Conservation (phyloP, 1,140 invertebrate species). For the Drosophila grimshawi region DNA sequence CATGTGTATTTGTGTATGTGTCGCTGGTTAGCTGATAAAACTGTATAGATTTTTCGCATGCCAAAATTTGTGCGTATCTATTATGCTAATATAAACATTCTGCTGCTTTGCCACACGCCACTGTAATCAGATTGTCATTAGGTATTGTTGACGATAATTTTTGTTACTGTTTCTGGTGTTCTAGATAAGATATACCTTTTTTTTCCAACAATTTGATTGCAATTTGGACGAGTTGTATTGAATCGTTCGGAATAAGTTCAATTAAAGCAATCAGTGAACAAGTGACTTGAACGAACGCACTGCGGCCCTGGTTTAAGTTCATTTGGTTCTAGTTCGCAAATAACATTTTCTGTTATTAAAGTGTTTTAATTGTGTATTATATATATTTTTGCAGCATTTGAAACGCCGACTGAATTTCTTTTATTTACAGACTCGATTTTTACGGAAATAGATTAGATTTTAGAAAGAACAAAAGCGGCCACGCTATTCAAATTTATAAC, state of each 20-base stretch:
- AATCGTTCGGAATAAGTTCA: slow-evolving; percentile 19
- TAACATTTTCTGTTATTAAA: not conserved
- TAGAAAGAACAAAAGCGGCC: no score
- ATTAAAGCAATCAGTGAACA: slow-evolving; percentile 2
- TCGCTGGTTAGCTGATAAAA: slow-evolving; percentile 41
- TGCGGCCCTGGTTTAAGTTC: slow-evolving; percentile 9
- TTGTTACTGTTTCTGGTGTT: not conserved
- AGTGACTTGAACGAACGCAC: not conserved
- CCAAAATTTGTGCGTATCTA: slow-evolving; percentile 19
- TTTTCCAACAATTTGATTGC: slow-evolving; percentile 32
- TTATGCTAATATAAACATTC: not conserved
- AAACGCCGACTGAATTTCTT: no score
- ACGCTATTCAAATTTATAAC: not conserved
- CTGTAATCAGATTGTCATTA: not conserved
- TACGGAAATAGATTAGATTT: no score
- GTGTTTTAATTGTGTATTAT: not conserved
- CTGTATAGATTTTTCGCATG: slow-evolving; percentile 56
- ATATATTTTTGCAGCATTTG: no score
- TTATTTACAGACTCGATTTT: no score
- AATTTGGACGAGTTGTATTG: slow-evolving; percentile 19
- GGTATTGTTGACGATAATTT: not conserved
- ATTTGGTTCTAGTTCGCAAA: not conserved
- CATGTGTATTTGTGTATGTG: slow-evolving; percentile 19
- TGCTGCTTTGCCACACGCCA: not conserved
- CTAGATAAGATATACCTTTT: slow-evolving; percentile 34